Evolutionary conservation across 2,888 invertebrate species (phyloP).

Genomic region (Smittia aterrima): DNA sequence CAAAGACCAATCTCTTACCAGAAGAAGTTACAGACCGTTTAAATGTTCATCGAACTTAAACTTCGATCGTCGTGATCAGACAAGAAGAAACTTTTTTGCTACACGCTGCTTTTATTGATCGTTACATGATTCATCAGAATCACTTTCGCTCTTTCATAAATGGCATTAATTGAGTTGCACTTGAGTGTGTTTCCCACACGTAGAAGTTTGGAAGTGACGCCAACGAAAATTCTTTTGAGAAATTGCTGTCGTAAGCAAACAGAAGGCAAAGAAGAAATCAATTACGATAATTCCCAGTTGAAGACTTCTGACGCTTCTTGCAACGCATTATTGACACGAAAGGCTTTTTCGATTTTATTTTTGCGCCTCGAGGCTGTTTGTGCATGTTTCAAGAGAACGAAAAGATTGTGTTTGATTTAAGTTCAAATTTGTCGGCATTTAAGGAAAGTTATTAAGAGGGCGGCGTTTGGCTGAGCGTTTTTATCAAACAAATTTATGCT

Average conservation of each 20-base stretch:
- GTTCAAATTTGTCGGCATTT: conserved; percentile 39
- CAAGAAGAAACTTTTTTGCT: too few species aligned
- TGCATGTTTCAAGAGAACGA: conserved; percentile 15
- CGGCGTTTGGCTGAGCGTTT: neutral
- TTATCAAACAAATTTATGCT: conserved; percentile 38
- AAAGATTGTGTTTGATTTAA: conserved; percentile 20
- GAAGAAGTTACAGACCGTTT: neutral
- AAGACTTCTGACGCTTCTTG: conserved; percentile 25
- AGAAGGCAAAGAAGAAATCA: conserved; percentile 18
- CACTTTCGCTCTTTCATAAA: neutral
- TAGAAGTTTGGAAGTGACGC: neutral
- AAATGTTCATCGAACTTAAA: too few species aligned
- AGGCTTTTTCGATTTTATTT: neutral
- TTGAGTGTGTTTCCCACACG: neutral
- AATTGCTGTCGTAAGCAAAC: neutral
- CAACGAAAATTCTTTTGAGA: neutral
- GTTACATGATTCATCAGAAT: too few species aligned
- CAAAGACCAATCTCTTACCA: neutral
- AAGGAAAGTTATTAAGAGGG: conserved; percentile 35
- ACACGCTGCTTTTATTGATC: too few species aligned
- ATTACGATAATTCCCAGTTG: conserved; percentile 28
- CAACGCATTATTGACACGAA: conserved; percentile 41
- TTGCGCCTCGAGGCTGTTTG: conserved; percentile 1
- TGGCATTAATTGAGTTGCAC: conserved; percentile 17
- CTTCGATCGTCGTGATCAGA: too few species aligned